Conservation (phyloP, 2,888 invertebrate genomes). For the Panorpa germanica region DNA sequence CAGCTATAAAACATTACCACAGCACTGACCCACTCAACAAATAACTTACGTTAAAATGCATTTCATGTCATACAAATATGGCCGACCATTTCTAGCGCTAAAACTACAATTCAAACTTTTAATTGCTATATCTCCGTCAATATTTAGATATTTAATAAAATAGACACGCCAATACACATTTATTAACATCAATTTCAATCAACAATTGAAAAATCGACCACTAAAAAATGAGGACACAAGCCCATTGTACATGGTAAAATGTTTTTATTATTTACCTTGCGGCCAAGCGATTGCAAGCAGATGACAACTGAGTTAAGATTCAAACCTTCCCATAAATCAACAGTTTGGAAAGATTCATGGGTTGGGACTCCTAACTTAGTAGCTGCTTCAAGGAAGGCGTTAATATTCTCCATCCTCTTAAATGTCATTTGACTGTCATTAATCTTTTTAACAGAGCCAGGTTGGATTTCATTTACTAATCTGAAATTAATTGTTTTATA, state of each 20-base stretch:
- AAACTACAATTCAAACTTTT: too few species aligned
- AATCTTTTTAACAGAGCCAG: constrained; percentile 78
- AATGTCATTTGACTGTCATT: constrained; percentile 85
- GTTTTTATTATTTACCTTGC: constrained; percentile 49
- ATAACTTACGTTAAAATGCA: too few species aligned
- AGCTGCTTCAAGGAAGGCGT: constrained; percentile 74
- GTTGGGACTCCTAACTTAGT: constrained; percentile 77
- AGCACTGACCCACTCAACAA: too few species aligned
- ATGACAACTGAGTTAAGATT: constrained; percentile 93
- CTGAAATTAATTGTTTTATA: constrained; percentile 29
- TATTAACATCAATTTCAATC: too few species aligned
- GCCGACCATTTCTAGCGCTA: too few species aligned
- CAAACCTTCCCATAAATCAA: constrained; percentile 91
- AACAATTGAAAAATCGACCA: too few species aligned
- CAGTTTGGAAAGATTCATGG: constrained; percentile 92
- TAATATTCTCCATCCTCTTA: constrained; percentile 98
- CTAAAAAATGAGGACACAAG: too few species aligned
- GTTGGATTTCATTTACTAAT: constrained; percentile 69
- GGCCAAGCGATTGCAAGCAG: constrained; percentile 82
- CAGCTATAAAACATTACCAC: too few species aligned
- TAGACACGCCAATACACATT: too few species aligned
- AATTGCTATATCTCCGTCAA: too few species aligned
- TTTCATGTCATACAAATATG: too few species aligned
- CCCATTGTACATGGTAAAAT: constrained; percentile 3
- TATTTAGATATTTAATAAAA: too few species aligned